Evolutionary conservation across 2,888 invertebrate genomes (phyloP).

Genomic region (Bombyx huttoni): DNA sequence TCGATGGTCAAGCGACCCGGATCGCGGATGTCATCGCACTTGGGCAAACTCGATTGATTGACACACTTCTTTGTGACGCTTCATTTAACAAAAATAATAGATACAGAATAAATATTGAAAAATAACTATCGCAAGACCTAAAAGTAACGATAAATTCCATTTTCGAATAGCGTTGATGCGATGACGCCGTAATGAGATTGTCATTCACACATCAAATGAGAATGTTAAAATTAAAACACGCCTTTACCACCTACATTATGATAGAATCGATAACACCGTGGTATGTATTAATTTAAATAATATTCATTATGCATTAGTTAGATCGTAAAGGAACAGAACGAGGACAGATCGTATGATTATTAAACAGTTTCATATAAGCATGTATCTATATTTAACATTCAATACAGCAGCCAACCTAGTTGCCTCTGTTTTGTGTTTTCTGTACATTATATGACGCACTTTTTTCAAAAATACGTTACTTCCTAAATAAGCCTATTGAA

Average conservation of each 20-base stretch:
- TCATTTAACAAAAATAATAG: slow-evolving; percentile 9
- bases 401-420: too few species aligned
- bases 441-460: too few species aligned
- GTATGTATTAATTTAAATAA: too few species aligned
- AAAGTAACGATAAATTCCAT: not conserved
- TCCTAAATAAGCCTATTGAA: too few species aligned
- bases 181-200: not conserved
- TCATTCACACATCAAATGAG: not conserved
- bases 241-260: not conserved
- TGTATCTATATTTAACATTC: too few species aligned
- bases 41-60: slow-evolving; percentile 13
- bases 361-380: too few species aligned
- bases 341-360: too few species aligned
- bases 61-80: slow-evolving; percentile 23
- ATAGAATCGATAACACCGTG: not conserved
- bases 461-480: too few species aligned
- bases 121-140: not conserved
- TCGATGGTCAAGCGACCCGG: slow-evolving; percentile 43
- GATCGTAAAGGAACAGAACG: too few species aligned
- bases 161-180: not conserved
- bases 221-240: not conserved
- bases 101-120: not conserved
- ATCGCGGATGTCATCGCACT: slow-evolving; percentile 42
- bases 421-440: too few species aligned
- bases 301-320: too few species aligned